Evolutionary conservation across 2,888 invertebrate species (phyloP).

Genomic region (Didymodactylos carnosus): DNA sequence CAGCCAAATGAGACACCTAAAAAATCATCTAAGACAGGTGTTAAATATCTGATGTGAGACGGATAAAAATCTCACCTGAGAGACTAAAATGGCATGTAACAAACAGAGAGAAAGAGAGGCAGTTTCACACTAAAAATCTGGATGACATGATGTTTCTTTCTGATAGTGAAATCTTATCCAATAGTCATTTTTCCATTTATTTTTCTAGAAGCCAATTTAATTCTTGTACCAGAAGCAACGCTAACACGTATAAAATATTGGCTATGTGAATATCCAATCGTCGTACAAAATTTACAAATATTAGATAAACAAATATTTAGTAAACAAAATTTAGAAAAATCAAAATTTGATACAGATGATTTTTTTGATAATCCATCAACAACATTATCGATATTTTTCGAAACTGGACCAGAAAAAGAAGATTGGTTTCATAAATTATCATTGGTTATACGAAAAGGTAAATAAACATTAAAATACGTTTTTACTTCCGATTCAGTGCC

Average conservation of each 20-base stretch:
- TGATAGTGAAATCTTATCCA: too few relatives aligned
- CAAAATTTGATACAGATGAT: not conserved
- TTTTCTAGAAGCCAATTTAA: not conserved
- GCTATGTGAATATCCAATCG: not conserved
- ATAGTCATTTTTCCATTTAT: not conserved
- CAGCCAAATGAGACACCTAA: too few relatives aligned
- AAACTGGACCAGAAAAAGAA: not conserved
- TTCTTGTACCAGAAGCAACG: not conserved
- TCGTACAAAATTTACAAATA: not conserved
- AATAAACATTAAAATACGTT: too few relatives aligned
- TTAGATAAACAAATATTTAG: not conserved
- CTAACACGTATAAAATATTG: not conserved
- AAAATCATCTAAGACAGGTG: too few relatives aligned
- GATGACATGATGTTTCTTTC: too few relatives aligned
- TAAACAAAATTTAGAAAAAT: not conserved
- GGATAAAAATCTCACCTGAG: too few relatives aligned
- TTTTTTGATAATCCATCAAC: not conserved
- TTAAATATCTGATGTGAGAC: too few relatives aligned
- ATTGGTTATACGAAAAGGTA: too few relatives aligned
- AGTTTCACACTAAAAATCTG: too few relatives aligned
- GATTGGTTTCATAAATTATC: not conserved
- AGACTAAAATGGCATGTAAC: too few relatives aligned
- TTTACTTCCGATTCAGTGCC: too few relatives aligned
- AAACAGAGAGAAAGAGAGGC: too few relatives aligned
- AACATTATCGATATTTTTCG: not conserved